Percentiles rank a stretch among this genome's conserved stretches.
phyloP scores from a whole-genome alignment of 2,797 vertebrate species.

The Anabas testudineus region DNA sequence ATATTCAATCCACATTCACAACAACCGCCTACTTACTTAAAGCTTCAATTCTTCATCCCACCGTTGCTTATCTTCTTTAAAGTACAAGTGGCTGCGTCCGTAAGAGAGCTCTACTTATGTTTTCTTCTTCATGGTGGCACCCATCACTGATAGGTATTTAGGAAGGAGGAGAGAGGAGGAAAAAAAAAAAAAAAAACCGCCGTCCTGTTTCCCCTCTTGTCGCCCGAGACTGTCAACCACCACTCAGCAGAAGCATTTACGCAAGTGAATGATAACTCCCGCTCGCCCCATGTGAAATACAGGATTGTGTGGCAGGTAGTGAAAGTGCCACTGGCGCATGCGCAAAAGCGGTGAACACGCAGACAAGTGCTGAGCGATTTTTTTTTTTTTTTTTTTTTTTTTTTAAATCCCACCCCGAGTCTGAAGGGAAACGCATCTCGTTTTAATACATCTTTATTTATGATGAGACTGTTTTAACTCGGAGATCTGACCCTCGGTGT shows the following conservation, averaged over 20 bases:
- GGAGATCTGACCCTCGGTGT: constrained; percentile 6
- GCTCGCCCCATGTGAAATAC: constrained; percentile 86
- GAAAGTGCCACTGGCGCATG: constrained; percentile 82
- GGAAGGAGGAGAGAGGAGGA: constrained; percentile 15
- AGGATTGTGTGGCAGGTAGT: constrained; percentile 82
- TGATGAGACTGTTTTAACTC: constrained; percentile 2
- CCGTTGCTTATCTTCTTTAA: constrained; percentile 60
- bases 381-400: constrained; percentile 23
- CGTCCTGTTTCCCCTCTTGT: constrained; percentile 67
- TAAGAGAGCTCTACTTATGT: constrained; percentile 64
- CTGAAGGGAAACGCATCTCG: constrained; percentile 55
- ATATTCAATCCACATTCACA: background rate
- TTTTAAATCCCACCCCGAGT: constrained; percentile 61
- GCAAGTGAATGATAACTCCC: constrained; percentile 80
- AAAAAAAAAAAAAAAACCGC: constrained; percentile 20
- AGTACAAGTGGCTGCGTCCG: constrained; percentile 61
- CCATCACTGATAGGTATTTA: constrained; percentile 56
- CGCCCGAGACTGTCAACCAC: constrained; percentile 72
- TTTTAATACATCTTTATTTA: constrained; percentile 44
- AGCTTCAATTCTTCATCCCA: constrained; percentile 81
- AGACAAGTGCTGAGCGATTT: constrained; percentile 33
- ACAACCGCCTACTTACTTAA: constrained; percentile 61
- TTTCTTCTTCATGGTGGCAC: constrained; percentile 74
- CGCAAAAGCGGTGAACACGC: constrained; percentile 66
- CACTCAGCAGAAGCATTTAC: constrained; percentile 71